Conservation (phyloP, 2,888 invertebrate species). For the Apamea crenata region DNA sequence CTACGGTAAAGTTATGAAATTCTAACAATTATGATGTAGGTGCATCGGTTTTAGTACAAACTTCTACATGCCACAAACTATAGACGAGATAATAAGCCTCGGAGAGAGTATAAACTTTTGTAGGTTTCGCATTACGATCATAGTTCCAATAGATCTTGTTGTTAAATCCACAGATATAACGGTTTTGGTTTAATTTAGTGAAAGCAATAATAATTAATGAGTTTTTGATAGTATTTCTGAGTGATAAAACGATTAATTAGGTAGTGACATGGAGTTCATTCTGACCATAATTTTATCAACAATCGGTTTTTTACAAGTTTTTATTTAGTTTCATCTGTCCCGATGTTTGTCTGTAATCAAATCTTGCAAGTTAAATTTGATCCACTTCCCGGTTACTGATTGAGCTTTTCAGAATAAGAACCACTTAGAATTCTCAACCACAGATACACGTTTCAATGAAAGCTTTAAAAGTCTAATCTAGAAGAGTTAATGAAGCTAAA, state of each 20-base stretch:
- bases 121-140: conserved; percentile 23
- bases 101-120: conserved; percentile 23
- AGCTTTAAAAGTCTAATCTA: background rate
- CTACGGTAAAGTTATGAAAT: conserved; percentile 27
- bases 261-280: background rate
- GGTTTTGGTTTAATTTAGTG: conserved; percentile 6
- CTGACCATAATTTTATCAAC: background rate
- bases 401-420: background rate
- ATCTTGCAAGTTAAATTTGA: too few relatives aligned
- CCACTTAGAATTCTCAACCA: background rate
- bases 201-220: background rate
- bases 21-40: background rate
- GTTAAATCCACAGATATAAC: background rate
- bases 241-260: background rate
- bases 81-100: conserved; percentile 42
- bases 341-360: too few relatives aligned
- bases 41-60: conserved; percentile 39
- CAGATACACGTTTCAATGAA: background rate
- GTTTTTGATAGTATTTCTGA: background rate
- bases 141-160: conserved; percentile 11
- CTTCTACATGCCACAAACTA: conserved; percentile 44
- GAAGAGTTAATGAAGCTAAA: background rate
- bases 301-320: too few relatives aligned
- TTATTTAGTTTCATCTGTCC: too few relatives aligned
- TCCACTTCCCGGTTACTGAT: too few relatives aligned